These are phyloP conservation scores for Ostrea denselamellosa DNA, from an alignment of 1,140 invertebrate genomes.

Conservation along the genomic window DNA sequence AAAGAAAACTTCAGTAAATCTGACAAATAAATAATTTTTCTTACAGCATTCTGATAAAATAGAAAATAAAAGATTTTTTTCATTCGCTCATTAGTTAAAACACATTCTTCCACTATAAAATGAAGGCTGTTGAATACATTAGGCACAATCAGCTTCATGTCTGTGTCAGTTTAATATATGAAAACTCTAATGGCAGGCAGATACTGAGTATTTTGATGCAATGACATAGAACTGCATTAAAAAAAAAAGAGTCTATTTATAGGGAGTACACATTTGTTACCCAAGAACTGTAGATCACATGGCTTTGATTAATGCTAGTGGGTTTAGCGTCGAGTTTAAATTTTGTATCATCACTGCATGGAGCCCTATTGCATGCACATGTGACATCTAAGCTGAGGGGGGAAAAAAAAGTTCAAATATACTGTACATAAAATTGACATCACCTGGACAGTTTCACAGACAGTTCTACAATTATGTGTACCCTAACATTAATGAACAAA, in stretches of 20 bases:
- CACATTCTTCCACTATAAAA: neutral
- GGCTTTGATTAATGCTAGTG: slow-evolving; percentile 13
- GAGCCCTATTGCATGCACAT: slow-evolving; percentile 21
- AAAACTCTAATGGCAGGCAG: neutral
- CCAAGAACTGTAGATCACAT: neutral
- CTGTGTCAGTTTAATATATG: neutral
- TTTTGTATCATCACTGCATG: neutral
- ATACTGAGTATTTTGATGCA: slow-evolving; percentile 12
- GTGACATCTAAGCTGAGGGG: neutral
- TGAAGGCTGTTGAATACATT: neutral
- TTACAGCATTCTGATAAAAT: too few relatives aligned
- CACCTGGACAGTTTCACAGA: neutral
- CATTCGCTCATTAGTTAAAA: too few relatives aligned
- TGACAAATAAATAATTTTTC: too few relatives aligned
- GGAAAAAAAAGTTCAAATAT: too few relatives aligned
- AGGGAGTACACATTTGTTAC: neutral
- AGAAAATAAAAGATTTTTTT: too few relatives aligned
- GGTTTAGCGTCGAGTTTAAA: neutral
- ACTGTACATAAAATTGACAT: too few relatives aligned
- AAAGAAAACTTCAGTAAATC: too few relatives aligned
- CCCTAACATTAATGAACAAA: neutral
- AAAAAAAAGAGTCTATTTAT: neutral
- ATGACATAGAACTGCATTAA: neutral
- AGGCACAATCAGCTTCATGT: neutral
- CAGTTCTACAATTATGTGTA: neutral